Evolutionary conservation across 2,888 invertebrate species (phyloP), one percentile per base, ranked within the genome.

Genomic region (Tetramorium bicarinatum): DNA sequence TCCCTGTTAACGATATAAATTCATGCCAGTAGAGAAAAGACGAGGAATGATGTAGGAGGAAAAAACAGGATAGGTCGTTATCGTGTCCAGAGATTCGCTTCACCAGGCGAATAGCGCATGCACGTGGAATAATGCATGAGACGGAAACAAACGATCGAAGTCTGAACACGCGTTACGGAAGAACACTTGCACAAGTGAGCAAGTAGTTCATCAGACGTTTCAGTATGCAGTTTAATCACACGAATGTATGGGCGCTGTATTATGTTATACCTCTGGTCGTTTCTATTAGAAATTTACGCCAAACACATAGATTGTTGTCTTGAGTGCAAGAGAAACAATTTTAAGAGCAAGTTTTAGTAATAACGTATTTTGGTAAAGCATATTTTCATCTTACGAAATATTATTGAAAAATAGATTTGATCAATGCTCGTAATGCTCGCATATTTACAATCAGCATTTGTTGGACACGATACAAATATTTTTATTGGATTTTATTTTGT

Each of bases 61-160:
- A 72, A 72, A 74, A 80, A 74, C 75, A 8, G 49, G 47, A 80
- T 34, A 21, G 52, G 87, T 89, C 79, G 81, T 62, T 82, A 88
- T 87, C 85, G 67, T 85, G 66, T 59, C 62, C 62, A 62, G 59
- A 79, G 77, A 80, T 84, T 69, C 52, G 69, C 80, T 81, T 84
- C 85, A 85, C 84, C 83, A 83, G 82, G 82, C 87, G 82, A 82
- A 87, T 79, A 74, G 82, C 79, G 71, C 59, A 81, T 83, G 86
- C 76, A 74, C 62, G 69, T 64, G 75, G 88, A 90, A 90, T 90
- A 90, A 90, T 90, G 87, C 91, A 90, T 90, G 88, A 89, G 84
- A 44, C 54, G 82, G 83, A 84, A 87, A 85, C 77, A 84, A 82
- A 69, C 76, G 81, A 81, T 64, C 79, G 79, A 80, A 56, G 83